A percentile compares a stretch with the other conserved stretches of the same genome.
Conservation (phyloP, 2,888 invertebrate species). For the Macaria liturata region DNA sequence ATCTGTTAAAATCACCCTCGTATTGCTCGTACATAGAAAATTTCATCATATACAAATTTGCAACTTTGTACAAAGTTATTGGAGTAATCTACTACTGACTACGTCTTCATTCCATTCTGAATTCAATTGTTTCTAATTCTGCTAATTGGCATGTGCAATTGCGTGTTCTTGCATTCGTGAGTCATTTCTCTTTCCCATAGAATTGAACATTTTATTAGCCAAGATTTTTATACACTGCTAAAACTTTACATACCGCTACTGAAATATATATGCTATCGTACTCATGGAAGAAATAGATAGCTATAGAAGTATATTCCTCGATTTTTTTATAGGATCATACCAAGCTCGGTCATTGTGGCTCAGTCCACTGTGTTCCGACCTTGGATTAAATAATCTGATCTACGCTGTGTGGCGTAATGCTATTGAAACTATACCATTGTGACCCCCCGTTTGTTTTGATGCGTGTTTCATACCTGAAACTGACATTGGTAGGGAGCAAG, state of each 20-base stretch:
- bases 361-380: slow-evolving; percentile 18
- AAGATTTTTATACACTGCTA: neutral
- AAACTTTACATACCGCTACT: too few relatives aligned
- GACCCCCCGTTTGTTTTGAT: slow-evolving; percentile 23
- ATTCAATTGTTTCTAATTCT: too few relatives aligned
- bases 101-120: too few relatives aligned
- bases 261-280: too few relatives aligned
- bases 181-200: neutral
- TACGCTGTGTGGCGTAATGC: slow-evolving; percentile 30
- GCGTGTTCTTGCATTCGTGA: too few relatives aligned
- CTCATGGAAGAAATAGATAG: too few relatives aligned
- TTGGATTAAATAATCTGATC: slow-evolving; percentile 35
- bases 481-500: neutral
- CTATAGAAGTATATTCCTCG: neutral
- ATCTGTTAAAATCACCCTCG: too few relatives aligned
- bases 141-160: too few relatives aligned
- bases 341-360: slow-evolving; percentile 10
- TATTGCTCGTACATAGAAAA: too few relatives aligned
- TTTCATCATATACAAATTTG: too few relatives aligned
- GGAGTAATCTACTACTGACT: too few relatives aligned
- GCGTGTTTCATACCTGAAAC: slow-evolving; percentile 3
- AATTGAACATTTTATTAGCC: neutral
- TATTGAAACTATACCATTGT: slow-evolving; percentile 41
- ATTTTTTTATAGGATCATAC: neutral
- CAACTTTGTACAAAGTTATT: too few relatives aligned